Evolutionary conservation across 2,113 vertebrate genomes (phyloP), one percentile per base, ranked within the genome.

Genomic region (Mohoua ochrocephala): DNA sequence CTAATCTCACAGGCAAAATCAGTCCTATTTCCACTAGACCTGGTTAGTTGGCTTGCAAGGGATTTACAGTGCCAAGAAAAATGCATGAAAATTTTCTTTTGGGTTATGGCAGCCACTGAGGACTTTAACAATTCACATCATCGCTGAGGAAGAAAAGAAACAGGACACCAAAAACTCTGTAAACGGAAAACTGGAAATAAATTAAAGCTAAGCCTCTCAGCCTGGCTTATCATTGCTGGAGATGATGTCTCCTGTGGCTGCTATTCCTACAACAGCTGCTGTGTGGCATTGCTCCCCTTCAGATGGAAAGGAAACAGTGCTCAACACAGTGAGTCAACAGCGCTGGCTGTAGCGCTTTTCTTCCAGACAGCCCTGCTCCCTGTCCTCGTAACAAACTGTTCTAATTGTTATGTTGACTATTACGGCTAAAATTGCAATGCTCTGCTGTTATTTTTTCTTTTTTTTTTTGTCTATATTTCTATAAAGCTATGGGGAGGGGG

Each of bases 281-380:
- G 97, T 98, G 98, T 98, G 98, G 98, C 98, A 98, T 97, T 97
- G 95, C 97, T 97, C 67, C 89, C 98, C 97, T 98, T 98, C 97
- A 78, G 95, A 98, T 98, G 96, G 96, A 73, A 53, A 50, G 41
- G 68, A 47, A 87, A 35, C 56, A 39, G 54, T 6, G 45, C 35
- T 15, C 30, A 44, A 18, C 1, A 6, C 59, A 88, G 89, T 35
- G 91, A 89, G 76, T 84, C 84, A 85, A 70, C 65, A n/a, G 70
- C 2, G 1, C 56, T 91, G 2, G 10, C 52, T 41, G 41, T n/a
- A 69, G 68, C 4, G 17, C 42, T 52, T 89, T 91, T 87, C 87
- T 97, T 67, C 82, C 94, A 96, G 92, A 97, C 80, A 92, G 87
- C 86, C 91, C 74, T 97, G 69, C 89, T 95, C 92, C 96, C 95